Conservation (phyloP, 2,113 vertebrate species). For the Dipodomys merriami region DNA sequence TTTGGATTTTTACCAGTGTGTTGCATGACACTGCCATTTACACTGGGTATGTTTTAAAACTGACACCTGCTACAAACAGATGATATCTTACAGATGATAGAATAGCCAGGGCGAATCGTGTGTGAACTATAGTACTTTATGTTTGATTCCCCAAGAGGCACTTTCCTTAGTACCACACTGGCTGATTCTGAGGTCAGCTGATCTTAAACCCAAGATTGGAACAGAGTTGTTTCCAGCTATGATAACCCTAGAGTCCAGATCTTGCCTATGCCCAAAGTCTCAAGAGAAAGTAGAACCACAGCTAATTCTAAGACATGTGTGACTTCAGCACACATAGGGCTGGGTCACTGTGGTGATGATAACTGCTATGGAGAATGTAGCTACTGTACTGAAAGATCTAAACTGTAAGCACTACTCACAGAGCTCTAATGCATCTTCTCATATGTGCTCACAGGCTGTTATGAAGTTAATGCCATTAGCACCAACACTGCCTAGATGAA, state of each 20-base stretch:
- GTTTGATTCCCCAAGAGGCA: not conserved
- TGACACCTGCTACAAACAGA: not conserved
- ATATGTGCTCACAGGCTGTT: not conserved
- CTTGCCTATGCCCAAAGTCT: not conserved
- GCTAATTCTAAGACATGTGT: not conserved
- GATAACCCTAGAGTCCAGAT: not conserved
- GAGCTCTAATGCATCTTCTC: not conserved
- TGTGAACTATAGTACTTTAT: not conserved
- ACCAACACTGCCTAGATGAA: not conserved
- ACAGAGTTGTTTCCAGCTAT: not conserved
- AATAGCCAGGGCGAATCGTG: not conserved
- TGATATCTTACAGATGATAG: not conserved
- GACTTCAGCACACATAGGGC: not conserved
- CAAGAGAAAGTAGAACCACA: not conserved
- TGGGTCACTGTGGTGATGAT: not conserved
- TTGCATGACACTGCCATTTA: not conserved
- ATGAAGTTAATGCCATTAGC: not conserved
- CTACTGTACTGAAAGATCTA: not conserved
- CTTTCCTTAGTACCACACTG: not conserved
- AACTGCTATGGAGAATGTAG: not conserved
- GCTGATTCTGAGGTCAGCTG: not conserved
- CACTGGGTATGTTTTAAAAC: not conserved
- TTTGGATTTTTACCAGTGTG: not conserved
- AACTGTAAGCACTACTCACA: rapidly evolving
- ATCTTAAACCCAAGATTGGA: not conserved